Percentiles rank a stretch among this genome's conserved stretches.
Evolutionary conservation across 1,140 invertebrate genomes (phyloP).

Genomic region (Harpegnathos saltator): DNA sequence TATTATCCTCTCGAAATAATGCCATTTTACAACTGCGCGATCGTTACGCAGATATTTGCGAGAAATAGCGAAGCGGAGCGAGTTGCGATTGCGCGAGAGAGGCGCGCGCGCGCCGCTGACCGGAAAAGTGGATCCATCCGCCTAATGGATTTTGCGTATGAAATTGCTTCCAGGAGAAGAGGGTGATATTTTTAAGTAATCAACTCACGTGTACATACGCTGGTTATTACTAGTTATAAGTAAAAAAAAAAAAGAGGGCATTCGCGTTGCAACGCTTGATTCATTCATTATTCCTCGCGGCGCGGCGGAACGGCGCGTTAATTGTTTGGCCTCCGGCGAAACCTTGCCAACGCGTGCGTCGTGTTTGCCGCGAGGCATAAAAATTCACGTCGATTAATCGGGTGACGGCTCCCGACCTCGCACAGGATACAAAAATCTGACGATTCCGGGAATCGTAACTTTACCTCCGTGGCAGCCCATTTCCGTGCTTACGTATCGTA

Average conservation of each 20-base stretch:
- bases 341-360: neutral
- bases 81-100: too few relatives aligned
- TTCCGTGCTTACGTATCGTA: too few relatives aligned
- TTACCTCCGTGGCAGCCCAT: too few relatives aligned
- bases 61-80: constrained; percentile 19
- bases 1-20: constrained; percentile 42
- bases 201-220: neutral
- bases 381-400: constrained; percentile 21
- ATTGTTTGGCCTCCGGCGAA: neutral
- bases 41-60: constrained; percentile 35
- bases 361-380: neutral
- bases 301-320: too few relatives aligned
- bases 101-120: too few relatives aligned
- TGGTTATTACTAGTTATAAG: neutral
- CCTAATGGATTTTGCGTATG: neutral
- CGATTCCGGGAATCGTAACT: neutral
- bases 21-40: constrained; percentile 47
- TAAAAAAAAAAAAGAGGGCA: neutral
- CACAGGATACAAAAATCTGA: constrained; percentile 31
- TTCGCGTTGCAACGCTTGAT: neutral
- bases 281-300: neutral
- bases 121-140: neutral
- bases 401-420: constrained; percentile 13
- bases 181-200: neutral
- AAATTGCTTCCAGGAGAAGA: neutral